These are phyloP conservation scores for Hoplodrina blanda DNA, from an alignment of 2,888 invertebrate species.

Conservation along the genomic window DNA sequence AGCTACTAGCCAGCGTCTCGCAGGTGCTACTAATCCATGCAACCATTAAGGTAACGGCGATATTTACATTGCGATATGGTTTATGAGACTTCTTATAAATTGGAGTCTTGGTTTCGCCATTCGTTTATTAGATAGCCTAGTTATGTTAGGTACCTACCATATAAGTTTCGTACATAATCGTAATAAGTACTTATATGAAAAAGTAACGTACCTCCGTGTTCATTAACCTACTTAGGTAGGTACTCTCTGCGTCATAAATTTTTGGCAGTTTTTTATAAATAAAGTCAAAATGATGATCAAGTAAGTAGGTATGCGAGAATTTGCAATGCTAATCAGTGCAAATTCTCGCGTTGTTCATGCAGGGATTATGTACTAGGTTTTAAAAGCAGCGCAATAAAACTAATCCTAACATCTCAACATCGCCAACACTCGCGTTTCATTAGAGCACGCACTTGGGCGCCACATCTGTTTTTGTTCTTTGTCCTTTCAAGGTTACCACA, in stretches of 20 bases:
- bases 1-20: conserved; percentile 25
- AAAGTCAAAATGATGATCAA: conserved; percentile 6
- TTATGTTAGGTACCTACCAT: conserved; percentile 3
- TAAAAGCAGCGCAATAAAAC: conserved; percentile 11
- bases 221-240: conserved; percentile 20
- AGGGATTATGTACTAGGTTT: not conserved
- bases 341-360: conserved; percentile 15
- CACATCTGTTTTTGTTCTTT: conserved; percentile 79
- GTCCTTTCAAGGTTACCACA: conserved; percentile 77
- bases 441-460: conserved; percentile 66
- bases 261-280: conserved; percentile 7
- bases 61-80: conserved; percentile 40
- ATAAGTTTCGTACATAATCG: not conserved
- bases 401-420: conserved; percentile 60
- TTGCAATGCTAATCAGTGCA: not conserved
- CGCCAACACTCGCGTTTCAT: conserved; percentile 57
- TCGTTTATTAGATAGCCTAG: not conserved
- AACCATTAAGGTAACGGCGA: conserved; percentile 39
- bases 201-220: not conserved
- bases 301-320: not conserved
- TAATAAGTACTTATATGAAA: too few relatives aligned
- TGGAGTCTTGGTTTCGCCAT: conserved; percentile 2
- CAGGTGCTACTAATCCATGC: conserved; percentile 31
- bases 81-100: conserved; percentile 16
- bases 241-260: conserved; percentile 1